Percentiles rank a stretch among this genome's conserved stretches.
Conservation (phyloP, 2,113 vertebrate genomes). For the Muscicapa adusta region DNA sequence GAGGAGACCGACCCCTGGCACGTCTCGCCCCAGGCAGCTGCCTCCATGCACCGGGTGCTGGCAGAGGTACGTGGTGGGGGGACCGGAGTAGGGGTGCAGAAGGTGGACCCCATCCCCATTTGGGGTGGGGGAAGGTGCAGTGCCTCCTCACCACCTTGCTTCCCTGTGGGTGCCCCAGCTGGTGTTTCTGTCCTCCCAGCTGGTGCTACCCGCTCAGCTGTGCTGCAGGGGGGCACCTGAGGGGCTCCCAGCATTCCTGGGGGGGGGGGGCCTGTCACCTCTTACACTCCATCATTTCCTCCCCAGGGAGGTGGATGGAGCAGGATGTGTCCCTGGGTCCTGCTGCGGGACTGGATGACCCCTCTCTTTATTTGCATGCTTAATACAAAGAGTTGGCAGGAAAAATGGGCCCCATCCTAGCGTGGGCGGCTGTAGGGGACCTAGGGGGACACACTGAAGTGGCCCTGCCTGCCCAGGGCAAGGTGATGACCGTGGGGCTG, state of each 20-base stretch:
- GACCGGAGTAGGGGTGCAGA: background rate
- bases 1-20: constrained; percentile 85
- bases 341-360: background rate
- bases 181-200: background rate
- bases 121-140: background rate
- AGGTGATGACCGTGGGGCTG: background rate
- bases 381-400: background rate
- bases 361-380: background rate
- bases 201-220: rapidly evolving
- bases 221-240: too few species aligned
- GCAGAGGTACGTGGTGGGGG: constrained; percentile 73
- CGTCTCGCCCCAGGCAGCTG: constrained; percentile 65
- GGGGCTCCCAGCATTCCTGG: background rate
- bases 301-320: background rate
- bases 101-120: rapidly evolving
- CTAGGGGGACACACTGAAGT: background rate
- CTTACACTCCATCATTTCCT: background rate
- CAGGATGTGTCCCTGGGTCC: background rate
- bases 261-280: too few species aligned
- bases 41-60: constrained; percentile 77
- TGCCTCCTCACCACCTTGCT: background rate
- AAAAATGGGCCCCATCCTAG: background rate
- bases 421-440: background rate
- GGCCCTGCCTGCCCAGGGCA: background rate
- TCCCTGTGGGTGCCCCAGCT: background rate